Percentiles rank a stretch among this genome's conserved stretches.
Conservation (phyloP, 2,888 invertebrate species). For the Tachina fera region DNA sequence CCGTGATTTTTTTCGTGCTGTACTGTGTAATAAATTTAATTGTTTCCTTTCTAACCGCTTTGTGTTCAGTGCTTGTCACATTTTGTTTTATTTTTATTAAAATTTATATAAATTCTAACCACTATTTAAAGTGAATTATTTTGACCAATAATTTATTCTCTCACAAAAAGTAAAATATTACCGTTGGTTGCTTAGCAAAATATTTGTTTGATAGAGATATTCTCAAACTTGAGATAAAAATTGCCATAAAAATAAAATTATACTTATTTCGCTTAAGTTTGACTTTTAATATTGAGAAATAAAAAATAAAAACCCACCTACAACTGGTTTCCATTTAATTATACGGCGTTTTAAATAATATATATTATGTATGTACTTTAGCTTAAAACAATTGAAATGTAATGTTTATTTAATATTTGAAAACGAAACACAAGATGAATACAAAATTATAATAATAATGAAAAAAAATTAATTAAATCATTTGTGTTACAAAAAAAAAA, state of each 20-base stretch:
- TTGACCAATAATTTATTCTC: too few species aligned
- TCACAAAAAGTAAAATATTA: too few species aligned
- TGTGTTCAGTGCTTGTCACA: neutral
- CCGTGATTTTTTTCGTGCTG: too few species aligned
- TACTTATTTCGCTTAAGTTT: slow-evolving; percentile 9
- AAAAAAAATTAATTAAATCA: slow-evolving; percentile 34
- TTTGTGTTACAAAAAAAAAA: slow-evolving; percentile 16
- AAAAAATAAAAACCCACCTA: slow-evolving; percentile 43
- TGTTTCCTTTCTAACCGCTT: slow-evolving; percentile 39
- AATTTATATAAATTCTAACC: slow-evolving; percentile 18
- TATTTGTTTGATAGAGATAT: neutral
- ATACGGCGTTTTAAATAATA: slow-evolving; percentile 21
- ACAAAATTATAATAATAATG: neutral
- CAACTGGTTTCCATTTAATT: slow-evolving; percentile 58
- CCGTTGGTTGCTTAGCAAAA: neutral
- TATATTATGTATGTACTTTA: neutral
- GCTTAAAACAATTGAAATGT: slow-evolving; percentile 56
- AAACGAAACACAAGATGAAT: neutral
- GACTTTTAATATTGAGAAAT: neutral
- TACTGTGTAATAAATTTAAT: slow-evolving; percentile 3
- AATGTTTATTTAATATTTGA: slow-evolving; percentile 35
- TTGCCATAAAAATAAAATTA: slow-evolving; percentile 14
- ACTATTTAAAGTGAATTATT: neutral
- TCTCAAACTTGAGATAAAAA: neutral
- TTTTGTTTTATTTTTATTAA: slow-evolving; percentile 29